Conservation (phyloP, 2,797 vertebrate species). For the Fratercula arctica region DNA sequence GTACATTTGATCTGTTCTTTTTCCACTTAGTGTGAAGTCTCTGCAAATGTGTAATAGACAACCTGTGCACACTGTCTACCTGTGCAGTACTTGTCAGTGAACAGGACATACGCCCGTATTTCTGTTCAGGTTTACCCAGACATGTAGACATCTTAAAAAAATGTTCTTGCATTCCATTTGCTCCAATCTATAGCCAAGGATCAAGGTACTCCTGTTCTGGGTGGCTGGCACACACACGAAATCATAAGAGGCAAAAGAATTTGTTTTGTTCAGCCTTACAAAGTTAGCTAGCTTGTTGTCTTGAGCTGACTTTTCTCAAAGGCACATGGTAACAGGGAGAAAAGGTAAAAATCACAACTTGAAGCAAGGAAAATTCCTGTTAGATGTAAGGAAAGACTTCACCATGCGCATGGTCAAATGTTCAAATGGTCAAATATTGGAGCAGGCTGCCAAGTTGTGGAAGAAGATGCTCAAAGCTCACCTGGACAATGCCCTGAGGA, state of each 20-base stretch:
- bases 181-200: not conserved
- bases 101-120: fast-evolving
- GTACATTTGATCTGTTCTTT: not conserved
- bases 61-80: not conserved
- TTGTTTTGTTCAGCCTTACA: not conserved
- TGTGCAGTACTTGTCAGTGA: not conserved
- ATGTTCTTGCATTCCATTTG: not conserved
- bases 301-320: not conserved
- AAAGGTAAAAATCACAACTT: not conserved
- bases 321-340: not conserved
- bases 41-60: fast-evolving
- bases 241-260: not conserved
- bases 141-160: not conserved
- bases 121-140: not conserved
- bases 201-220: not conserved
- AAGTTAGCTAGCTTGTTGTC: not conserved
- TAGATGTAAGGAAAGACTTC: not conserved
- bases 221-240: not conserved
- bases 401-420: not conserved
- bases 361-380: not conserved
- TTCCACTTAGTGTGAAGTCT: not conserved
- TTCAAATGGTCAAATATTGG: not conserved
- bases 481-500: not conserved
- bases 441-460: not conserved
- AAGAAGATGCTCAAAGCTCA: not conserved